These are phyloP conservation scores for Calliopsis andreniformis DNA, from an alignment of 1,140 invertebrate species.

Conservation along the genomic window DNA sequence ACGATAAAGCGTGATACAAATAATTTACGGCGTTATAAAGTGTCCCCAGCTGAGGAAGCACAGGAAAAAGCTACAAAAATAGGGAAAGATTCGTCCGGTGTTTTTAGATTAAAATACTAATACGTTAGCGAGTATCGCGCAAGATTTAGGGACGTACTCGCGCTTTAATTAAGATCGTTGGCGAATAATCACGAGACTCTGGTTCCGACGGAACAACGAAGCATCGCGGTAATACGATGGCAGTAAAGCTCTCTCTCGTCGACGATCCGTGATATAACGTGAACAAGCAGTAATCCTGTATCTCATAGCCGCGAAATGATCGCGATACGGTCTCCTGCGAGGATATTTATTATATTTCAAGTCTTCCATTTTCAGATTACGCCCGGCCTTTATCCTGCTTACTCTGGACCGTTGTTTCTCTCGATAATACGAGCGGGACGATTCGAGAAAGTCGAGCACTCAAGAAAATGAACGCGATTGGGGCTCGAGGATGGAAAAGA, in stretches of 20 bases:
- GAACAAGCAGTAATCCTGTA: not conserved
- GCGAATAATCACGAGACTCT: not conserved
- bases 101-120: constrained; percentile 4
- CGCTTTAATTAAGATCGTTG: not conserved
- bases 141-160: constrained; percentile 1
- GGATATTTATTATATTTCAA: constrained; percentile 38
- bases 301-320: constrained; percentile 5
- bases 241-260: not conserved
- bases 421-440: constrained; percentile 21
- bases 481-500: not conserved
- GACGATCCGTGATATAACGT: not conserved
- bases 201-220: no score
- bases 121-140: not conserved
- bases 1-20: constrained; percentile 1
- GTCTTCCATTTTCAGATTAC: constrained; percentile 38
- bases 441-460: constrained; percentile 37
- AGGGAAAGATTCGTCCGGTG: not conserved
- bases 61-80: not conserved
- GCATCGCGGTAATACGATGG: not conserved
- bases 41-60: not conserved
- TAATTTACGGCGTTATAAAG: constrained; percentile 10
- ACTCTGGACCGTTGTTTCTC: not conserved
- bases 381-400: not conserved
- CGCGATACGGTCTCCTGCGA: not conserved
- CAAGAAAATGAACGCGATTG: constrained; percentile 44